Percentiles rank a stretch among this genome's conserved stretches.
Evolutionary conservation across 2,797 vertebrate species (phyloP).

Genomic region (Apogon talboti): DNA sequence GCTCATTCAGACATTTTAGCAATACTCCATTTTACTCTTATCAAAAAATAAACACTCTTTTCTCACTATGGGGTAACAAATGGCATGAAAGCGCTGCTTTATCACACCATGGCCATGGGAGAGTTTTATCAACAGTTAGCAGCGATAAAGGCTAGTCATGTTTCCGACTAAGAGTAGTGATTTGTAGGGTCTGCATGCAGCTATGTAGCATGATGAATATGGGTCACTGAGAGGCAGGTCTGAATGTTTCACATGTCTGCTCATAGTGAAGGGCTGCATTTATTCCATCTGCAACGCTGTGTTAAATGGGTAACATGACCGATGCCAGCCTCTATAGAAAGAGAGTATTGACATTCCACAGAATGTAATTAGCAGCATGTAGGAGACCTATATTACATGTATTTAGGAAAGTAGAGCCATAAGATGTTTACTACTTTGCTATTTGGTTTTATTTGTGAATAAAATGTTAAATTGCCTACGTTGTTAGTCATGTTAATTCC

Average conservation of each 20-base stretch:
- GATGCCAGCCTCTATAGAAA: constrained; percentile 6
- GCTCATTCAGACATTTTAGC: background rate
- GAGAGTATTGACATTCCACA: background rate
- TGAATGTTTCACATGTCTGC: constrained; percentile 38
- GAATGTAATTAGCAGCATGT: background rate
- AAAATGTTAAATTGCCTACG: too few relatives aligned
- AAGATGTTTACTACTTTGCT: too few relatives aligned
- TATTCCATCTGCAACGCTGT: constrained; percentile 26
- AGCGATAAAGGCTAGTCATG: constrained; percentile 36
- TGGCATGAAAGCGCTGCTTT: constrained; percentile 27
- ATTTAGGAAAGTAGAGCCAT: background rate
- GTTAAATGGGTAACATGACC: constrained; percentile 16
- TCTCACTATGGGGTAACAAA: constrained; percentile 11
- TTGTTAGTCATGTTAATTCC: too few relatives aligned
- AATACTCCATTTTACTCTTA: constrained; percentile 11
- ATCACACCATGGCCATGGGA: constrained; percentile 40
- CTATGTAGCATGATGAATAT: constrained; percentile 43
- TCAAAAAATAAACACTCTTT: constrained; percentile 40
- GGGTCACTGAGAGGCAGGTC: constrained; percentile 50
- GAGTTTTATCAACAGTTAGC: constrained; percentile 30
- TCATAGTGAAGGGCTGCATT: constrained; percentile 32
- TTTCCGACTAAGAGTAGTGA: constrained; percentile 46
- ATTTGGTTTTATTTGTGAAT: too few relatives aligned
- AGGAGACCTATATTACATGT: background rate
- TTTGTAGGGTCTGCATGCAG: constrained; percentile 28